Percentiles rank a stretch among this genome's conserved stretches.
Conservation (phyloP, 2,888 invertebrate species). For the Ichneumon xanthorius region DNA sequence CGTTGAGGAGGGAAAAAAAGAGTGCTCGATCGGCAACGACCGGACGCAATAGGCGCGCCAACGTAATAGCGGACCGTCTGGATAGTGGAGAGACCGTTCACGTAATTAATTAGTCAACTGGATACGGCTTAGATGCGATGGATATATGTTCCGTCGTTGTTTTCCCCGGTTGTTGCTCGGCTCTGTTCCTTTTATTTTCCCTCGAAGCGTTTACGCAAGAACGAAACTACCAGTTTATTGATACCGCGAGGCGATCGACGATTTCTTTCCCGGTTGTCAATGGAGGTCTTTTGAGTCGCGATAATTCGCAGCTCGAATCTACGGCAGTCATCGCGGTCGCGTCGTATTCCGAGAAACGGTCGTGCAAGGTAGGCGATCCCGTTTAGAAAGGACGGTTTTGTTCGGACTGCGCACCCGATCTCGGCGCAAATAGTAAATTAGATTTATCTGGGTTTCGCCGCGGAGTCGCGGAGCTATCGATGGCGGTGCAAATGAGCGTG, state of each 20-base stretch:
- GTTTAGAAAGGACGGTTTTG: slow-evolving; percentile 70
- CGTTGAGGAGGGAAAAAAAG: slow-evolving; percentile 67
- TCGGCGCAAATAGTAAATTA: slow-evolving; percentile 64
- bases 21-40: slow-evolving; percentile 64
- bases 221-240: slow-evolving; percentile 43
- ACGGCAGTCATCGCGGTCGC: slow-evolving; percentile 20
- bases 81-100: slow-evolving; percentile 65
- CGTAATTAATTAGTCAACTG: slow-evolving; percentile 76
- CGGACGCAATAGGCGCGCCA: slow-evolving; percentile 61
- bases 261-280: slow-evolving; percentile 22
- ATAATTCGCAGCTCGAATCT: slow-evolving; percentile 17
- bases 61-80: slow-evolving; percentile 70
- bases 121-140: slow-evolving; percentile 54
- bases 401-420: slow-evolving; percentile 41
- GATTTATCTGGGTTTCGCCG: slow-evolving; percentile 63
- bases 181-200: neutral
- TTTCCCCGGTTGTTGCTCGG: slow-evolving; percentile 44
- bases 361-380: slow-evolving; percentile 13
- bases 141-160: slow-evolving; percentile 17
- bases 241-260: neutral
- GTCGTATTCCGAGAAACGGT: slow-evolving; percentile 25
- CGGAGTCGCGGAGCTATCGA: slow-evolving; percentile 36
- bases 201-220: slow-evolving; percentile 47
- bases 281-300: slow-evolving; percentile 3
- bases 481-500: slow-evolving; percentile 21